Conservation (phyloP, 2,113 vertebrate genomes). For the Microcebus griseorufus region DNA sequence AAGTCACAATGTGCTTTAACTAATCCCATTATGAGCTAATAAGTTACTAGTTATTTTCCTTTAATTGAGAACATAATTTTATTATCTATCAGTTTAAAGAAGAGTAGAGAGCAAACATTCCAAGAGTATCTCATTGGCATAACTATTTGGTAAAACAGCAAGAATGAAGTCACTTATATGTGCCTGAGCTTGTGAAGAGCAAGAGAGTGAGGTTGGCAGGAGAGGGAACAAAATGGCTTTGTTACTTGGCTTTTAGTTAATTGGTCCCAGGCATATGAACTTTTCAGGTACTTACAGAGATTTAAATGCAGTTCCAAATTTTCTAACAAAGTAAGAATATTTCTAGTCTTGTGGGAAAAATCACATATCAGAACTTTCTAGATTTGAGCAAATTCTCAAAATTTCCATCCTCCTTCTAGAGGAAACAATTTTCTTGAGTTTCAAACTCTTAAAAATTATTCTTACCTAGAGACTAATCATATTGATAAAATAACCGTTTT, state of each 20-base stretch:
- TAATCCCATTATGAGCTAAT: not conserved
- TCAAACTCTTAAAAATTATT: not conserved
- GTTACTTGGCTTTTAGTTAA: not conserved
- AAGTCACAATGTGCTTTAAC: not conserved
- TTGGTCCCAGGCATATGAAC: not conserved
- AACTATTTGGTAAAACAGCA: not conserved
- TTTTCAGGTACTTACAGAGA: not conserved
- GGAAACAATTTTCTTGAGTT: slow-evolving; percentile 7
- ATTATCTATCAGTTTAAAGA: slow-evolving; percentile 37
- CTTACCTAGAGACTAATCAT: not conserved
- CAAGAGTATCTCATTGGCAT: not conserved
- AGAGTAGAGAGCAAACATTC: not conserved
- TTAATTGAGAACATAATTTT: slow-evolving; percentile 11
- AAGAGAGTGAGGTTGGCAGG: not conserved
- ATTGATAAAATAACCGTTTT: slow-evolving; percentile 7
- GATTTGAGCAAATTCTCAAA: slow-evolving; percentile 35
- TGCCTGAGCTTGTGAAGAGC: not conserved
- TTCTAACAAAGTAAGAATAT: slow-evolving; percentile 8
- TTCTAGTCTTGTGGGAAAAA: not conserved
- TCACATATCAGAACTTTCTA: not conserved
- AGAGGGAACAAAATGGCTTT: not conserved
- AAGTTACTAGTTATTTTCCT: not conserved
- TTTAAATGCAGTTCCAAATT: slow-evolving; percentile 18
- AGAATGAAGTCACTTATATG: not conserved
- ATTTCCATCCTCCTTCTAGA: not conserved